These are phyloP conservation scores for Halictus quadricinctus DNA, from an alignment of 2,888 invertebrate genomes.

Conservation along the genomic window DNA sequence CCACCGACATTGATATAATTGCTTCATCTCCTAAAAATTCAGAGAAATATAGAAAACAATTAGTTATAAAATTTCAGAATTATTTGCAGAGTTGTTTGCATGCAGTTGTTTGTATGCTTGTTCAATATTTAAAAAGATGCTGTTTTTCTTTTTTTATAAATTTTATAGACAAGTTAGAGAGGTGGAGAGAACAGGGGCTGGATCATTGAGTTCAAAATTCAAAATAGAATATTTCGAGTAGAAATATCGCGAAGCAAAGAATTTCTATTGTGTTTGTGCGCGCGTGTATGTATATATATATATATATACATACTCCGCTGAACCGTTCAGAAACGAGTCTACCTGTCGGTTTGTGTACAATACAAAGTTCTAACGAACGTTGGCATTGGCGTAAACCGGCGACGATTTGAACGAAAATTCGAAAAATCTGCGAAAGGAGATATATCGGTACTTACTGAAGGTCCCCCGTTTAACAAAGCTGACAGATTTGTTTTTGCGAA, in stretches of 20 bases:
- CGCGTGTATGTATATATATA: not conserved
- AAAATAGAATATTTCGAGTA: not conserved
- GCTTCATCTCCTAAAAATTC: slow-evolving; percentile 83
- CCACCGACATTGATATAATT: slow-evolving; percentile 83
- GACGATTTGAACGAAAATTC: slow-evolving; percentile 17
- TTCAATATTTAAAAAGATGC: not conserved
- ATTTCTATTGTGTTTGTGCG: not conserved
- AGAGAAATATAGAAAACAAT: slow-evolving; percentile 24
- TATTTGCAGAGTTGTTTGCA: not conserved
- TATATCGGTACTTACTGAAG: slow-evolving; percentile 75
- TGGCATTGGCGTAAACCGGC: not conserved
- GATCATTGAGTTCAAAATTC: not conserved
- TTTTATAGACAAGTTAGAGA: not conserved
- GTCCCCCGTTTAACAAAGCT: slow-evolving; percentile 69
- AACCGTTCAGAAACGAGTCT: slow-evolving; percentile 8
- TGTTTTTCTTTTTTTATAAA: not conserved
- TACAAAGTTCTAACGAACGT: slow-evolving; percentile 31
- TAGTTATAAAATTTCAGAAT: not conserved
- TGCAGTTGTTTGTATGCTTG: too few relatives aligned
- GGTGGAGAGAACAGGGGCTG: too few relatives aligned
- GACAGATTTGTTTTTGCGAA: slow-evolving; percentile 67
- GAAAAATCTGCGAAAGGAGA: slow-evolving; percentile 3
- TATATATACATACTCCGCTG: not conserved
- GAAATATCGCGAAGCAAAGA: not conserved
- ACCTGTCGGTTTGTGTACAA: slow-evolving; percentile 16